Conservation (phyloP, 1,140 invertebrate genomes). For the Drosophila guanche region DNA sequence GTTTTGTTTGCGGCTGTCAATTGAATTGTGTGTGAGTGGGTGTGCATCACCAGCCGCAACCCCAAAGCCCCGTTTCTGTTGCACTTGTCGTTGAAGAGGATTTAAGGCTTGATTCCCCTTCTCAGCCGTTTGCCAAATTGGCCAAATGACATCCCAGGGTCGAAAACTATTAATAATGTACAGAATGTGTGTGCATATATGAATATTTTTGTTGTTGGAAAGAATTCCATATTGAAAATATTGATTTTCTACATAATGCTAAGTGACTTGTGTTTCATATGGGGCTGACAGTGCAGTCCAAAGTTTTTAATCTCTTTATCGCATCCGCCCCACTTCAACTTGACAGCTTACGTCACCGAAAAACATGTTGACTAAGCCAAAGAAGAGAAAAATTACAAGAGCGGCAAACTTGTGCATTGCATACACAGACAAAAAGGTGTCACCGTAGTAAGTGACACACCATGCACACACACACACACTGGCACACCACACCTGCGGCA, state of each 20-base stretch:
- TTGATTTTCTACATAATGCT: too few species aligned
- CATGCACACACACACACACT: neutral
- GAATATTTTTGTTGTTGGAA: too few species aligned
- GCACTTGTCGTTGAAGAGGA: neutral
- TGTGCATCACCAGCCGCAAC: neutral
- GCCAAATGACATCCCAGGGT: too few species aligned
- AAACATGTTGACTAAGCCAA: slow-evolving; percentile 5
- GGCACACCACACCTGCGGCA: slow-evolving; percentile 12
- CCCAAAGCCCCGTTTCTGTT: slow-evolving; percentile 1
- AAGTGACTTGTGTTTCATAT: too few species aligned
- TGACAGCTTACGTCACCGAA: slow-evolving; percentile 15
- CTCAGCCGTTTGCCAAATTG: too few species aligned
- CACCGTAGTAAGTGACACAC: slow-evolving; percentile 10
- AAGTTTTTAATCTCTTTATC: neutral
- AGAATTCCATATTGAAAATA: too few species aligned
- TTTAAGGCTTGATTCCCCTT: too few species aligned
- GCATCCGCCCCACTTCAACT: neutral
- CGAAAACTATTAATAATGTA: too few species aligned
- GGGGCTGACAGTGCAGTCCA: too few species aligned
- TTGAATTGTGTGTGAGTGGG: neutral
- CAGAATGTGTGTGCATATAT: too few species aligned
- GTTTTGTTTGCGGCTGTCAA: slow-evolving; percentile 27
- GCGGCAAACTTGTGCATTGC: slow-evolving; percentile 15
- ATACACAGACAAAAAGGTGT: slow-evolving; percentile 41
- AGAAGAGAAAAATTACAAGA: slow-evolving; percentile 21